Conservation (phyloP, 2,797 vertebrate genomes). For the Kryptopterus vitreolus region DNA sequence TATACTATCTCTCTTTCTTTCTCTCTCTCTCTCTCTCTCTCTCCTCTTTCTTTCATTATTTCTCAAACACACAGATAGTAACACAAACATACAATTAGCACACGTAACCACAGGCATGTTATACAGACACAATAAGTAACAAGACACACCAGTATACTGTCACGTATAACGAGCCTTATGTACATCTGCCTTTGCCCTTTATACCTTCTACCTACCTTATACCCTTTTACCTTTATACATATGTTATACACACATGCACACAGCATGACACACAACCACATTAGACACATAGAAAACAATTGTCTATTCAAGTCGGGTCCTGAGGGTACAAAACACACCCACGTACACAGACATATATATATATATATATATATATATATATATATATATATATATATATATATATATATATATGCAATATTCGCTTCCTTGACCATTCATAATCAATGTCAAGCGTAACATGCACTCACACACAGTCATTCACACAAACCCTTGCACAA, state of each 20-base stretch:
- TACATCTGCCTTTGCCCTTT: neutral
- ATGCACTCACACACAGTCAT: slow-evolving; percentile 24
- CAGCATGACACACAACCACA: neutral
- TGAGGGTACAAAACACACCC: neutral
- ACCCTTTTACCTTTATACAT: too few relatives aligned
- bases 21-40: slow-evolving; percentile 6
- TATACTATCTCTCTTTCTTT: slow-evolving; percentile 25
- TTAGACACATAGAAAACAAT: neutral
- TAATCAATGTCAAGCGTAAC: slow-evolving; percentile 37
- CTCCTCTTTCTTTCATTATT: too few relatives aligned
- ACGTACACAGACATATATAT: neutral
- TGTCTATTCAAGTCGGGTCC: neutral
- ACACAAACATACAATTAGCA: slow-evolving; percentile 26
- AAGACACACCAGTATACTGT: slow-evolving; percentile 15
- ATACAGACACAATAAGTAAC: slow-evolving; percentile 10
- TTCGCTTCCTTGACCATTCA: slow-evolving; percentile 30
- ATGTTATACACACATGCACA: neutral
- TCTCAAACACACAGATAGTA: slow-evolving; percentile 25
- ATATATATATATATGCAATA: neutral
- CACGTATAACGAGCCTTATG: neutral
- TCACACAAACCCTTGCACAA: neutral
- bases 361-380: too few relatives aligned
- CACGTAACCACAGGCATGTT: slow-evolving; percentile 25
- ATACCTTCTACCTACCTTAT: too few relatives aligned
- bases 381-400: slow-evolving; percentile 13